Evolutionary conservation across 2,888 invertebrate genomes (phyloP).

Genomic region (Habrosyne pyritoides): DNA sequence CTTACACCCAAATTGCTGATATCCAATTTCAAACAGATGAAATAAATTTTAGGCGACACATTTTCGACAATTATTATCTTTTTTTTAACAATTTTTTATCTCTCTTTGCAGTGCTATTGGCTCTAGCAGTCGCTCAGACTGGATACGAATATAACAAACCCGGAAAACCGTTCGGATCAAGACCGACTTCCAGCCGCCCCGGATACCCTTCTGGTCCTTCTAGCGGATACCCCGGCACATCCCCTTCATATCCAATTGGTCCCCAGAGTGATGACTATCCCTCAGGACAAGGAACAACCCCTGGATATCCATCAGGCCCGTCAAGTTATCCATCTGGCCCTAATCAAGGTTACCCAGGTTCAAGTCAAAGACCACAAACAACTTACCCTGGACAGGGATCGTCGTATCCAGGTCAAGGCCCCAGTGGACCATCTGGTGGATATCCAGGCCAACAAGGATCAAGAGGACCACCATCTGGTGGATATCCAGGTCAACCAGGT

Average conservation of each 20-base stretch:
- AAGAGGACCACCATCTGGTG: slow-evolving; percentile 22
- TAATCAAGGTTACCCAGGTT: slow-evolving; percentile 52
- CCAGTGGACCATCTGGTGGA: slow-evolving; percentile 14
- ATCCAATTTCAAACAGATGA: too few relatives aligned
- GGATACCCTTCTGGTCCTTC: slow-evolving; percentile 30
- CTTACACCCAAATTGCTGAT: too few relatives aligned
- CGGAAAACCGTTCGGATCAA: slow-evolving; percentile 81
- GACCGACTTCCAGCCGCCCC: slow-evolving; percentile 47
- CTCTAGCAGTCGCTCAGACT: slow-evolving; percentile 79
- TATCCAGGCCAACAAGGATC: slow-evolving; percentile 34
- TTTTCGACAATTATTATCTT: not conserved
- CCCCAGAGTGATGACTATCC: slow-evolving; percentile 48
- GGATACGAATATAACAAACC: slow-evolving; percentile 91
- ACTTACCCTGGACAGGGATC: slow-evolving; percentile 49
- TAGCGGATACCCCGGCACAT: slow-evolving; percentile 52
- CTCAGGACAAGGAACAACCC: slow-evolving; percentile 45
- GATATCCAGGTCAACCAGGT: slow-evolving; percentile 30
- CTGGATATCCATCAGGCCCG: slow-evolving; percentile 55
- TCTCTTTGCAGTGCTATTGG: slow-evolving; percentile 69
- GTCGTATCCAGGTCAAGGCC: slow-evolving; percentile 24
- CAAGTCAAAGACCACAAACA: slow-evolving; percentile 38
- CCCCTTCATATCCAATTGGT: slow-evolving; percentile 51
- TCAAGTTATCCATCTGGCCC: slow-evolving; percentile 49
- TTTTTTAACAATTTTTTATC: slow-evolving; percentile 6
- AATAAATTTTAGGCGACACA: too few relatives aligned